These are phyloP conservation scores for Serranus cabrilla DNA, from an alignment of 2,797 vertebrate genomes.

Conservation along the genomic window DNA sequence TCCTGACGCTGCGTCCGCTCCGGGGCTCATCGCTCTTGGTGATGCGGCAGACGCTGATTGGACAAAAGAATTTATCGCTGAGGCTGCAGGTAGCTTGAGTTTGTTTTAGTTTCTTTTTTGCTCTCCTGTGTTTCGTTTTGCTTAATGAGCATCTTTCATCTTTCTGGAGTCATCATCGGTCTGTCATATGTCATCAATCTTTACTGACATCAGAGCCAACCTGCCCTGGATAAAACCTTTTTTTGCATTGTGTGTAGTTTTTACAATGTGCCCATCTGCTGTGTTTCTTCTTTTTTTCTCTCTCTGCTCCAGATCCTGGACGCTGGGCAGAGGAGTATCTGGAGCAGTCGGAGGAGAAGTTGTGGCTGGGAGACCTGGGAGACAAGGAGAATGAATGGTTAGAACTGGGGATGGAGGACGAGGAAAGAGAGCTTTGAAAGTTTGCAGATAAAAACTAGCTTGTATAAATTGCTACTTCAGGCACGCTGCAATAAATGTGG, in stretches of 20 bases:
- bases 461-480: background rate
- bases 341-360: constrained; percentile 97
- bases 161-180: constrained; percentile 35
- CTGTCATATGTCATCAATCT: constrained; percentile 22
- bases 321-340: constrained; percentile 99
- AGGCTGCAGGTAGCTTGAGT: constrained; percentile 90
- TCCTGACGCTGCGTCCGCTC: constrained; percentile 81
- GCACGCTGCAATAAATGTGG: constrained; percentile 11
- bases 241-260: constrained; percentile 13
- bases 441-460: constrained; percentile 27
- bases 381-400: constrained; percentile 92
- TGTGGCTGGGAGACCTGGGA: constrained; percentile 96
- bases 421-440: constrained; percentile 13
- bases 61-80: constrained; percentile 98
- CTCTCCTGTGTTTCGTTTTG: constrained; percentile 22
- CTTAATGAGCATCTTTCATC: constrained; percentile 2
- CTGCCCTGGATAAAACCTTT: constrained; percentile 3
- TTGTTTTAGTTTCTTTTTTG: constrained; percentile 11
- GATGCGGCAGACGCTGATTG: constrained; percentile 94
- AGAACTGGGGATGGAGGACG: constrained; percentile 58
- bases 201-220: constrained; percentile 20
- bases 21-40: constrained; percentile 85
- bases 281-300: constrained; percentile 3
- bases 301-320: constrained; percentile 87
- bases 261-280: constrained; percentile 10